A percentile compares a stretch with the other conserved stretches of the same genome.
These are phyloP conservation scores for Drosophila aff. DNA, from an alignment of 1,140 invertebrate species.

Conservation along the genomic window DNA sequence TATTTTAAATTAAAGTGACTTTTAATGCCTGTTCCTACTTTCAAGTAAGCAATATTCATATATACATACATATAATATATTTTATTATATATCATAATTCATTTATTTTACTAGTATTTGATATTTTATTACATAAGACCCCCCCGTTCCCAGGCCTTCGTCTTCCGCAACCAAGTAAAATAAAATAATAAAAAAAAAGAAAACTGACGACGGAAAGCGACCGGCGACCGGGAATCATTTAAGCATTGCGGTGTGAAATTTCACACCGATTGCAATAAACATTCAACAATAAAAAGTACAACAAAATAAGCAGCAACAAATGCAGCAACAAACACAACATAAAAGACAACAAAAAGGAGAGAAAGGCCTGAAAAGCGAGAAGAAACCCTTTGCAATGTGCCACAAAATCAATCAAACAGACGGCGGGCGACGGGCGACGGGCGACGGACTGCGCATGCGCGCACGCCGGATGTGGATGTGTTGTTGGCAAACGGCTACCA, in stretches of 20 bases:
- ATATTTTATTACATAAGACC: not conserved
- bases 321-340: conserved; percentile 11
- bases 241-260: conserved; percentile 85
- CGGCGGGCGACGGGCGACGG: conserved; percentile 6
- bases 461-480: conserved; percentile 78
- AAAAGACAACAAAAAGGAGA: conserved; percentile 42
- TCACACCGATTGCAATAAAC: conserved; percentile 84
- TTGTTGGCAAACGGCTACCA: conserved; percentile 39
- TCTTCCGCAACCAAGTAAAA: conserved; percentile 33
- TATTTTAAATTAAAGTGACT: too few species aligned
- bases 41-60: not conserved
- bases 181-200: not conserved
- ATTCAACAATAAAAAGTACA: conserved; percentile 67
- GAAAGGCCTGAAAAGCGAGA: conserved; percentile 54
- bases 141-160: not conserved
- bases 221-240: conserved; percentile 73
- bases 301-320: conserved; percentile 40
- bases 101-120: not conserved
- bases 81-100: too few species aligned
- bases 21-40: not conserved
- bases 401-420: conserved; percentile 79
- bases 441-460: conserved; percentile 59
- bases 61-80: too few species aligned
- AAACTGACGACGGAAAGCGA: conserved; percentile 21
- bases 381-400: conserved; percentile 64